Conservation (phyloP, 2,797 vertebrate genomes). For the Smutsia temminckii region DNA sequence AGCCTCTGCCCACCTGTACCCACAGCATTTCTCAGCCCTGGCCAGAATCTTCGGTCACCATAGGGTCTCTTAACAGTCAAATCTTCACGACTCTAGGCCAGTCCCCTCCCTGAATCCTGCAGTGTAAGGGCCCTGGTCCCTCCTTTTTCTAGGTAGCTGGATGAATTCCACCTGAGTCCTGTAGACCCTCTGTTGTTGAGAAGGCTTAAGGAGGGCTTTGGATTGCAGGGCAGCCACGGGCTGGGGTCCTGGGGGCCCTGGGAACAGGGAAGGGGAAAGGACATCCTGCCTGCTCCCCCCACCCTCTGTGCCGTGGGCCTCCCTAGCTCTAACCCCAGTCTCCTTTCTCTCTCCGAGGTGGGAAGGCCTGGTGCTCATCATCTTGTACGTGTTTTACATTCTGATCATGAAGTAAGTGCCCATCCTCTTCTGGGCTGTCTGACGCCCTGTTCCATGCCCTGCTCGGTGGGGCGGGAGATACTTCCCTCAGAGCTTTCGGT, state of each 20-base stretch:
- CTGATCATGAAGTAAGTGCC: constrained; percentile 90
- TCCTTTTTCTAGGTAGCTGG: not conserved
- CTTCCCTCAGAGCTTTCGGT: not conserved
- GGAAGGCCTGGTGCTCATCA: constrained; percentile 89
- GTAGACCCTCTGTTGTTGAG: not conserved
- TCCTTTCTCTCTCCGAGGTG: constrained; percentile 85
- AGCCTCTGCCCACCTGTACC: not conserved
- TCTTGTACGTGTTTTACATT: constrained; percentile 89
- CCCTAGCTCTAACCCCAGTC: not conserved
- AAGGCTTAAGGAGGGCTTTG: not conserved
- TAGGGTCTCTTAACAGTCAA: not conserved
- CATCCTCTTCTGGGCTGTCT: not conserved
- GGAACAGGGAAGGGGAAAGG: not conserved
- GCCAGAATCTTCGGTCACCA: not conserved
- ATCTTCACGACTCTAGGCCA: not conserved
- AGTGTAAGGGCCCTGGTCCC: not conserved
- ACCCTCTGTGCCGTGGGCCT: accelerated
- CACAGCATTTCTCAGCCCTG: not conserved
- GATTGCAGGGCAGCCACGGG: not conserved
- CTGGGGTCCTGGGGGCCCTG: not conserved
- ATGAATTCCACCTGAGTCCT: not conserved
- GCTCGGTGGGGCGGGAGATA: no score
- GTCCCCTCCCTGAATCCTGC: not conserved
- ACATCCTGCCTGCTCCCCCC: not conserved
- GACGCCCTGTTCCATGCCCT: accelerated